A percentile compares a stretch with the other conserved stretches of the same genome.
Conservation (phyloP, 2,113 vertebrate species). For the Regulus satrapa region DNA sequence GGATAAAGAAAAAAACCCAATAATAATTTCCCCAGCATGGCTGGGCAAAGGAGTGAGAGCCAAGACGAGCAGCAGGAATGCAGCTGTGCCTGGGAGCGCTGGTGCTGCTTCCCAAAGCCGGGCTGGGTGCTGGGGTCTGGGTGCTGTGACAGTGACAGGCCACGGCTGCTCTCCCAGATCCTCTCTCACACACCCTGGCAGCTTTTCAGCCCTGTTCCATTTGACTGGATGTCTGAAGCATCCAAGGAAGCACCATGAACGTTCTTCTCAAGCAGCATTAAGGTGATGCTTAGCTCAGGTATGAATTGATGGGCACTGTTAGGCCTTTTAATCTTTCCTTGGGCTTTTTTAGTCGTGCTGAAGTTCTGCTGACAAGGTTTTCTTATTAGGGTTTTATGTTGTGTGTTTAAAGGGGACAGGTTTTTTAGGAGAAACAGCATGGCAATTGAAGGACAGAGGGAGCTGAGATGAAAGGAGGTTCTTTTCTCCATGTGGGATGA, state of each 20-base stretch:
- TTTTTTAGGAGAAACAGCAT: neutral
- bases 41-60: neutral
- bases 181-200: neutral
- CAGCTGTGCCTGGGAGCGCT: neutral
- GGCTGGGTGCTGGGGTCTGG: neutral
- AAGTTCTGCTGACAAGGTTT: conserved; percentile 46
- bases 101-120: neutral
- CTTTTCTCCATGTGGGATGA: neutral
- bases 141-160: neutral
- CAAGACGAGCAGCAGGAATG: neutral
- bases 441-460: conserved; percentile 33
- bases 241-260: neutral
- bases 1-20: neutral
- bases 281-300: neutral
- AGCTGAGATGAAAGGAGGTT: conserved; percentile 54
- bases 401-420: conserved; percentile 34
- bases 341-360: neutral
- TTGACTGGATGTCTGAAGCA: neutral
- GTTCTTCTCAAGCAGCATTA: neutral
- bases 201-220: neutral
- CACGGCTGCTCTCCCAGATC: accelerated
- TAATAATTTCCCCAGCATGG: neutral
- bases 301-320: neutral
- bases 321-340: conserved; percentile 39
- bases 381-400: conserved; percentile 20